These are phyloP conservation scores for Corydoras maculifer DNA, from an alignment of 2,113 vertebrate species.

Conservation along the genomic window DNA sequence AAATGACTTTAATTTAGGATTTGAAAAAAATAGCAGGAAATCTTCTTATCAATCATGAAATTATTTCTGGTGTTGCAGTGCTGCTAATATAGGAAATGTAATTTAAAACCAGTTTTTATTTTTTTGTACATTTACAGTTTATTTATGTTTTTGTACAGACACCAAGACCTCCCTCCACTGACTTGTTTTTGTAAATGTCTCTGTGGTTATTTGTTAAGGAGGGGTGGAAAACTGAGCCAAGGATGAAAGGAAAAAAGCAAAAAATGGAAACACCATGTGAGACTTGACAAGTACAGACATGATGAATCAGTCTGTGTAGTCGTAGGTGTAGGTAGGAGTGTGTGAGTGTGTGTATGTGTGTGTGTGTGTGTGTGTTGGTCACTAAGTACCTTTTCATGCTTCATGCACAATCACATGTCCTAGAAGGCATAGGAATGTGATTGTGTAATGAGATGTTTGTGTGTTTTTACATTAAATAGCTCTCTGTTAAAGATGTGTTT, in stretches of 20 bases:
- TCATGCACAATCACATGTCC: conserved; percentile 5
- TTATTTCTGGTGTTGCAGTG: too few species aligned
- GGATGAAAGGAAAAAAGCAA: too few species aligned
- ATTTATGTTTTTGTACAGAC: background rate
- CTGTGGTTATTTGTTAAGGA: background rate
- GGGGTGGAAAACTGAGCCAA: too few species aligned
- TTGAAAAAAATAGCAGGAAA: too few species aligned
- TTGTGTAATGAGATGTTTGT: conserved; percentile 8
- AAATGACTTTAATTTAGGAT: too few species aligned
- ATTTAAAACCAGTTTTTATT: too few species aligned
- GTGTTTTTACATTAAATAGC: background rate
- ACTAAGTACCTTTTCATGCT: conserved; percentile 4
- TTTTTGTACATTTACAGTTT: too few species aligned
- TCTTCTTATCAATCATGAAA: too few species aligned
- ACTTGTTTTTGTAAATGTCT: background rate
- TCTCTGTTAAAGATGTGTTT: too few species aligned
- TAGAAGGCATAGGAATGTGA: conserved; percentile 10
- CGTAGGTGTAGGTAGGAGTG: background rate
- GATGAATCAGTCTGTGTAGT: conserved; percentile 5
- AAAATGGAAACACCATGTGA: background rate
- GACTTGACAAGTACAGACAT: conserved; percentile 21
- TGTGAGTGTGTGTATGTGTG: background rate
- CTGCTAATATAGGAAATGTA: too few species aligned
- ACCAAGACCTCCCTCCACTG: background rate
- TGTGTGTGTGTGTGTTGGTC: conserved; percentile 2